Evolutionary conservation across 2,888 invertebrate species (phyloP).

Genomic region (Melipona bicolor): DNA sequence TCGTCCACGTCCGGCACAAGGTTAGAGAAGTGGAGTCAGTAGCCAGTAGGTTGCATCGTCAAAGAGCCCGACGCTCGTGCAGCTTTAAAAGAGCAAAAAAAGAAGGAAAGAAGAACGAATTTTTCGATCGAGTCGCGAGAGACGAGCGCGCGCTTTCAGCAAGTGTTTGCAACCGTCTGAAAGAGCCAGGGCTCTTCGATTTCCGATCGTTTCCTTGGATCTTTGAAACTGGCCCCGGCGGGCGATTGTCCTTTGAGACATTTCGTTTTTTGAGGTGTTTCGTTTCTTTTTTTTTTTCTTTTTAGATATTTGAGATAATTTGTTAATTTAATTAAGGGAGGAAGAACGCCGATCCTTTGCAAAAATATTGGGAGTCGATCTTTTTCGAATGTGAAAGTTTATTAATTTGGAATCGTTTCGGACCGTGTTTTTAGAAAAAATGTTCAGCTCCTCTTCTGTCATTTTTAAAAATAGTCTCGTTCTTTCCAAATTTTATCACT

Average conservation of each 20-base stretch:
- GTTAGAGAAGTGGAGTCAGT: no score
- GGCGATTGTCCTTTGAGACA: no score
- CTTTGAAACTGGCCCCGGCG: slow-evolving; percentile 14
- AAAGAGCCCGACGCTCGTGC: slow-evolving; percentile 42
- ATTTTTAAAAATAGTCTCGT: no score
- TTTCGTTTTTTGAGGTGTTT: not conserved
- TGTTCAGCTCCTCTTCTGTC: no score
- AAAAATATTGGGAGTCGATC: no score
- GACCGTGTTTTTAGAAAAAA: no score
- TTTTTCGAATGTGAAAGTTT: no score
- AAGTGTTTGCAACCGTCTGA: not conserved
- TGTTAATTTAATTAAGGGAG: no score
- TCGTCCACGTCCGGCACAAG: not conserved
- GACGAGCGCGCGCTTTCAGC: not conserved
- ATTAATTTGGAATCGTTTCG: no score
- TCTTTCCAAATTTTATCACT: no score
- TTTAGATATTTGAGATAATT: not conserved
- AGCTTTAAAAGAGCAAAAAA: slow-evolving; percentile 29
- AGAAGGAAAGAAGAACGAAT: not conserved
- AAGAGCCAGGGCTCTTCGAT: slow-evolving; percentile 14
- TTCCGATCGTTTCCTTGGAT: slow-evolving; percentile 35
- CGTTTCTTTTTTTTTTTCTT: not conserved
- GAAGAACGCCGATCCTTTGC: no score
- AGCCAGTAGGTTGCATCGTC: slow-evolving; percentile 21
- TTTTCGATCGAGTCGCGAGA: slow-evolving; percentile 11